Evolutionary conservation across 2,797 vertebrate species (phyloP).

Genomic region (Phrynocephalus guinanensis): DNA sequence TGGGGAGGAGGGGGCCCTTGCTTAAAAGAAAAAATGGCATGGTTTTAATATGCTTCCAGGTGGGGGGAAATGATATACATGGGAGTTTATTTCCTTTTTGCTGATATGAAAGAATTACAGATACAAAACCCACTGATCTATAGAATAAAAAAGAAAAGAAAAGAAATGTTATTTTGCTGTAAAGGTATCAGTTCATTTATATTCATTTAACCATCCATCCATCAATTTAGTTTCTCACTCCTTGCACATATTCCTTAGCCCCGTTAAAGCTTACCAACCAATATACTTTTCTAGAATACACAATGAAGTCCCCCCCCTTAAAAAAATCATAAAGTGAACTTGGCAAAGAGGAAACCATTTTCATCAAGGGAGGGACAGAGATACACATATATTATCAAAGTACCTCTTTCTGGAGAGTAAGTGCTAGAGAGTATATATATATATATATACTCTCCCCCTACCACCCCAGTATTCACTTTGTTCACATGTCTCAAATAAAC

Average conservation of each 20-base stretch:
- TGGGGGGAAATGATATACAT: constrained; percentile 94
- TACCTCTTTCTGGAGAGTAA: background rate
- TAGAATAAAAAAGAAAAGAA: constrained; percentile 85
- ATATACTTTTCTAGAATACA: constrained; percentile 79
- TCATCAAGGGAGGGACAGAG: constrained; percentile 16
- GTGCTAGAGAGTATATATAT: background rate
- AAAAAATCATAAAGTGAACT: constrained; percentile 57
- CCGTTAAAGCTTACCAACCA: constrained; percentile 78
- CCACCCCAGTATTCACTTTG: background rate
- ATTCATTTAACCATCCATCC: constrained; percentile 89
- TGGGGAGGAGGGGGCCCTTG: constrained; percentile 75
- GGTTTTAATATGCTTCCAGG: constrained; percentile 93
- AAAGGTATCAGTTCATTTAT: constrained; percentile 89
- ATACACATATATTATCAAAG: constrained; percentile 15
- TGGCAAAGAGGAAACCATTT: constrained; percentile 57
- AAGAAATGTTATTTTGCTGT: constrained; percentile 85
- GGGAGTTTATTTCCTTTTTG: constrained; percentile 90
- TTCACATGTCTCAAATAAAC: constrained; percentile 4
- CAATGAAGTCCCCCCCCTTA: constrained; percentile 75
- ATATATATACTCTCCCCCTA: too few species aligned
- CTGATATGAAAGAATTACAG: constrained; percentile 88
- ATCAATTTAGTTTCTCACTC: constrained; percentile 84
- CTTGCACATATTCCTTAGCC: constrained; percentile 81
- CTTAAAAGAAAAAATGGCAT: constrained; percentile 87
- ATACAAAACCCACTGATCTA: constrained; percentile 87